Conservation (phyloP, 1,140 invertebrate species). For the Lucilia cuprina region DNA sequence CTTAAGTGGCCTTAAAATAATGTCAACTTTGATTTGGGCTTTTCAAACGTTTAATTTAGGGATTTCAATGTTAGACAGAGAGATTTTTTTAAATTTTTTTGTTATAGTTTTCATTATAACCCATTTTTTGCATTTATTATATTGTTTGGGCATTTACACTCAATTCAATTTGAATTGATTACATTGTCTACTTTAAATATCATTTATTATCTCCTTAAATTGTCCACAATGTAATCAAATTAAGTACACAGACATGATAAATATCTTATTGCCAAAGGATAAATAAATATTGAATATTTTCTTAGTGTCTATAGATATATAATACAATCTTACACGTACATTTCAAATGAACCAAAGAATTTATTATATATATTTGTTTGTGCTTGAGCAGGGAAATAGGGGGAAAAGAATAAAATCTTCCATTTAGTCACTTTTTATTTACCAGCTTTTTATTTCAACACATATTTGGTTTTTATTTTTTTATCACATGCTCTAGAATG, state of each 20-base stretch:
- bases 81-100: no score
- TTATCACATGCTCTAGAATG: background rate
- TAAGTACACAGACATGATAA: constrained; percentile 8
- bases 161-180: background rate
- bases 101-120: no score
- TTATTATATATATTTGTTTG: background rate
- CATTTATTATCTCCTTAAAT: constrained; percentile 1
- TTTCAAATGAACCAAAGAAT: background rate
- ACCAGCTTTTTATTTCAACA: background rate
- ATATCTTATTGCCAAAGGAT: background rate
- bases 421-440: background rate
- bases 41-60: no score
- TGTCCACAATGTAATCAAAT: constrained; percentile 17
- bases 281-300: constrained; percentile 9
- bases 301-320: background rate
- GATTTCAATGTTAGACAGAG: no score
- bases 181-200: constrained; percentile 2
- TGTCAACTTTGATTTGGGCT: no score
- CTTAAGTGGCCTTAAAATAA: no score
- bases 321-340: background rate
- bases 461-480: background rate
- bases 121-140: no score
- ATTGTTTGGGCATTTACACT: background rate
- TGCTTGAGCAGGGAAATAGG: background rate
- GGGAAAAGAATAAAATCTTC: background rate